A percentile compares a stretch with the other conserved stretches of the same genome.
These are phyloP conservation scores for Xenopus tropicalis DNA, from an alignment of 2,113 vertebrate species.

Conservation along the genomic window UCB_Xtro_10.0 CM004448.2:99338001-99338500, in stretches of 20 bases:
- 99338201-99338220: slow-evolving; percentile 38
- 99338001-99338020: slow-evolving; percentile 45
- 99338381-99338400: slow-evolving; percentile 34
- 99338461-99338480: slow-evolving; percentile 30
- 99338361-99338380: slow-evolving; percentile 39
- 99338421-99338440: slow-evolving; percentile 40
- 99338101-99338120: slow-evolving; percentile 46
- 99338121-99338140: slow-evolving; percentile 46
- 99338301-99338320: slow-evolving; percentile 37
- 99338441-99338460: slow-evolving; percentile 34
- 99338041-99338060: slow-evolving; percentile 47
- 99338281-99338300: slow-evolving; percentile 30
- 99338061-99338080: slow-evolving; percentile 43
- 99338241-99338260: slow-evolving; percentile 40
- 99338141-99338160: slow-evolving; percentile 47
- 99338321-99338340: slow-evolving; percentile 43
- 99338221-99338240: slow-evolving; percentile 28
- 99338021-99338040: slow-evolving; percentile 46
- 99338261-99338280: slow-evolving; percentile 21
- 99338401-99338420: slow-evolving; percentile 42
- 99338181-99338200: slow-evolving; percentile 46
- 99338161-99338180: slow-evolving; percentile 46
- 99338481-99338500: slow-evolving; percentile 27
- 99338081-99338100: slow-evolving; percentile 47
- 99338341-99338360: slow-evolving; percentile 45